Evolutionary conservation across 2,113 vertebrate genomes (phyloP), one percentile per base, ranked within the genome.

Genomic region (Colossoma macropomum): DNA sequence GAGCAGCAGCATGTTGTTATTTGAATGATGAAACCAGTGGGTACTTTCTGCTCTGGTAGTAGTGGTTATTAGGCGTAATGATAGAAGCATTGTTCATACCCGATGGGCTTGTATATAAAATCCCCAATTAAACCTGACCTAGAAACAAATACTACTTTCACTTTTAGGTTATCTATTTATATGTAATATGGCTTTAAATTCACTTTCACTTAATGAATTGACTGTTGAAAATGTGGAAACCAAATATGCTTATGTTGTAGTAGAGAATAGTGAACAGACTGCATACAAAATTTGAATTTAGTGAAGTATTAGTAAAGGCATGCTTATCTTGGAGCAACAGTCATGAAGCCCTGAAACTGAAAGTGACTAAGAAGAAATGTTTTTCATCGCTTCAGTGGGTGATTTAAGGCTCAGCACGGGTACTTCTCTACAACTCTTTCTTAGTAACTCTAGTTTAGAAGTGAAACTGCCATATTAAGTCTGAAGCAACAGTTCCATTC

Each of bases 61-160:
- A 16, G 38, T 81, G 32, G 16, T n/a, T 74, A 2, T 62, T 3
- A 9, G 23, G 34, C 23, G 25, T 1, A 71, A 71, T 13, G n/a
- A 1, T 69, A 15, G n/a, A 71, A 45, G 0, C 23, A 71, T n/a
- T 25, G 17, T 71, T 13, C 68, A 71, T 13, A 25, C 4, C 19
- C 2, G 9, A 19, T 7, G 11, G 68, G 68, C 34, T 28, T 25
- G 17, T 0, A 38, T 59, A 12, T 50, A 62, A 48, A 48, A 32
- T 71, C 68, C 34, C 54, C 17, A 13, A 1, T 30, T 52, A 28
- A 28, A 13, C 27, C 48, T 10, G n/a, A 11, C 27, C 50, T 54
- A 30, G 25, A 32, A 19, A 41, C 56, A n/a, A 80, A 72, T 30
- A 38, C 0, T 52, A 79, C 77, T 52, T 68, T 70, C 50, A 45